phyloP scores from a whole-genome alignment of 2,888 invertebrate genomes.

The Stictocephala bisonia region DNA sequence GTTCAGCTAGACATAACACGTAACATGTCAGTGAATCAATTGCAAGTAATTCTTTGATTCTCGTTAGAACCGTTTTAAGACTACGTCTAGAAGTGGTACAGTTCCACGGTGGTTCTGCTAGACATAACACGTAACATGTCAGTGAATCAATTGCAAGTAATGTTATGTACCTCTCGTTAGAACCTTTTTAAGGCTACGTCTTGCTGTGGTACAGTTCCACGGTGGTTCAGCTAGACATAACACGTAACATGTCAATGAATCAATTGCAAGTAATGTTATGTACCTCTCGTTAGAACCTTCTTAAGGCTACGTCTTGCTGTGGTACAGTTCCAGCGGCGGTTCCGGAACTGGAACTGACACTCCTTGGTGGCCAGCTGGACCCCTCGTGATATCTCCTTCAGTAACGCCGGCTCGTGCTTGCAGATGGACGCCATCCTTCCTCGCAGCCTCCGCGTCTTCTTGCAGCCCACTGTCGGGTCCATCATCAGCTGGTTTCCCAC shows the following conservation, averaged over 20 bases:
- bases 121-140: no score
- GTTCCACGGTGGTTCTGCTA: no score
- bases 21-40: no score
- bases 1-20: no score
- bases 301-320: constrained; percentile 82
- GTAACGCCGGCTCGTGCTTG: constrained; percentile 81
- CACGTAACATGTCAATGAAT: no score
- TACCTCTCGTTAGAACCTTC: constrained; percentile 89
- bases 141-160: no score
- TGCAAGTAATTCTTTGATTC: no score
- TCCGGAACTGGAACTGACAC: constrained; percentile 87
- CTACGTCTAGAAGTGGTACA: no score
- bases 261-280: no score
- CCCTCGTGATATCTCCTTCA: constrained; percentile 86
- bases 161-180: constrained; percentile 89
- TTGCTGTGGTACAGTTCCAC: constrained; percentile 91
- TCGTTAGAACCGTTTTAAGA: no score
- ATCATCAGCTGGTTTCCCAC: constrained; percentile 88
- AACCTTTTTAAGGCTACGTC: constrained; percentile 85
- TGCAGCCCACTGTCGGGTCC: constrained; percentile 90
- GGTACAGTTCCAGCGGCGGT: constrained; percentile 90
- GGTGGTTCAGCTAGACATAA: no score
- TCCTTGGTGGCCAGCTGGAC: constrained; percentile 84
- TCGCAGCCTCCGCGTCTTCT: constrained; percentile 81
- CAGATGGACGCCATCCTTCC: constrained; percentile 86